Percentiles rank a stretch among this genome's conserved stretches.
These are phyloP conservation scores for Anarhynchus alexandrinus DNA, from an alignment of 2,113 vertebrate genomes.

Conservation along the genomic window DNA sequence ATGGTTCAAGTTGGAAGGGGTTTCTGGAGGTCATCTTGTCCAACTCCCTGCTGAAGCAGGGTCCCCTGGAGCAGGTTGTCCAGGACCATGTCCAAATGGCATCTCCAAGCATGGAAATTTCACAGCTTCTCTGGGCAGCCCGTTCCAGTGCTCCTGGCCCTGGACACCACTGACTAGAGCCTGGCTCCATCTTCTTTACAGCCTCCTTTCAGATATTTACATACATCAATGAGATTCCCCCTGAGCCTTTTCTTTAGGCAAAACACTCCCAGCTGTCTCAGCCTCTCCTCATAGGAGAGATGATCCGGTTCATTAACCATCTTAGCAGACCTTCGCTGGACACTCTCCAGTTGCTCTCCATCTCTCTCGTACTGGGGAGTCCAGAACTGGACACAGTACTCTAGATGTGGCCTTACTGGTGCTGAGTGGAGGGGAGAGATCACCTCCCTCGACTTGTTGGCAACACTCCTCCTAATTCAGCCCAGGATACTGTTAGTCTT, in stretches of 20 bases:
- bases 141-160: too few species aligned
- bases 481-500: neutral
- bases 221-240: too few species aligned
- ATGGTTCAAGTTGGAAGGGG: neutral
- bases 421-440: neutral
- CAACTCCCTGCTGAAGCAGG: too few species aligned
- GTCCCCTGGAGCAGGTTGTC: too few species aligned
- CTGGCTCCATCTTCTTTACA: neutral
- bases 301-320: neutral
- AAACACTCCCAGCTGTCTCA: neutral
- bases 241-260: neutral
- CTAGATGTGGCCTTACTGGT: neutral
- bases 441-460: neutral
- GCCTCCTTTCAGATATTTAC: neutral
- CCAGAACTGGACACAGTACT: neutral
- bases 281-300: neutral
- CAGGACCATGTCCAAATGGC: too few species aligned
- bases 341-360: neutral
- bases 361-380: neutral
- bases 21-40: neutral
- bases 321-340: neutral
- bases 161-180: too few species aligned
- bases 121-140: too few species aligned
- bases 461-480: neutral
- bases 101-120: neutral